These are phyloP conservation scores for Schizopygopsis malacanthus DNA, from an alignment of 2,797 vertebrate species.

Conservation along the genomic window DNA sequence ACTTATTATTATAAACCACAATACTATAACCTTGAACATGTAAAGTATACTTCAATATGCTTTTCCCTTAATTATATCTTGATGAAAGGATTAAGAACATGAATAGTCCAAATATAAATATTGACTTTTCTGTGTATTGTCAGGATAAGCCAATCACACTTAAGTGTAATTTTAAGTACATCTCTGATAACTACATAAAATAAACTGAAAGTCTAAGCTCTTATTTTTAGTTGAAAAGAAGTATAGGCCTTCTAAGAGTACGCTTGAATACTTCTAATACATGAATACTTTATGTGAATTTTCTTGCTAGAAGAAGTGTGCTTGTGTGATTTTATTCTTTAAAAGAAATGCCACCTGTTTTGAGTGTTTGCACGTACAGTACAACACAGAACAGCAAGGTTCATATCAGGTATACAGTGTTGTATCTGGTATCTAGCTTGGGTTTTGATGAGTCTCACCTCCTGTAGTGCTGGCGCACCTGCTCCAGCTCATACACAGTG, in stretches of 20 bases:
- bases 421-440: background rate
- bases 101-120: background rate
- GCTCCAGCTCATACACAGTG: conserved; percentile 73
- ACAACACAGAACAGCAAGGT: background rate
- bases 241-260: background rate
- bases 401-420: background rate
- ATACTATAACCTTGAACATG: too few relatives aligned
- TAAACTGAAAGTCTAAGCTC: background rate
- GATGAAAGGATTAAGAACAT: background rate
- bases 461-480: conserved; percentile 74
- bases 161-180: background rate
- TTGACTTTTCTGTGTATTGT: background rate
- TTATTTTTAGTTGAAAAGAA: background rate
- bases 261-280: background rate
- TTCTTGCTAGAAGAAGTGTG: background rate
- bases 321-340: background rate
- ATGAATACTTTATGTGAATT: background rate
- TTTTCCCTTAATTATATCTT: background rate
- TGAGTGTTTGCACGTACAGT: background rate
- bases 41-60: too few relatives aligned
- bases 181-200: background rate
- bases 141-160: background rate
- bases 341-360: background rate
- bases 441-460: conserved; percentile 65
- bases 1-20: background rate